A percentile compares a stretch with the other conserved stretches of the same genome.
Evolutionary conservation across 2,888 invertebrate species (phyloP).

Genomic region (Drosophila niveifrons): DNA sequence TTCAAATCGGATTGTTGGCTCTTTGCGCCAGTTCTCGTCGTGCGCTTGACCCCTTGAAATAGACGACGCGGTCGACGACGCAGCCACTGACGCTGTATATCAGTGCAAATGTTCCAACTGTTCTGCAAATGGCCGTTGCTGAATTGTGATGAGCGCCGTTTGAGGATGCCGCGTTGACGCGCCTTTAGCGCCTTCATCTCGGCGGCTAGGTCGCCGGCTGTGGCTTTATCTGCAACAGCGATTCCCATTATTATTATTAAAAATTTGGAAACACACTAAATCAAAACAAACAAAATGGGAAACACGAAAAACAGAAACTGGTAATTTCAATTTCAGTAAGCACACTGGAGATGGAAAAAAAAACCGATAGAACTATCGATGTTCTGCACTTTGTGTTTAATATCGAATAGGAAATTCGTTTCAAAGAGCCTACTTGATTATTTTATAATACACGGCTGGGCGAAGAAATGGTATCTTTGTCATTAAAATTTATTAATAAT

Average conservation of each 20-base stretch:
- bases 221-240: conserved; percentile 25
- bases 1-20: background rate
- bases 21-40: too few relatives aligned
- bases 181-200: background rate
- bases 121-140: conserved; percentile 4
- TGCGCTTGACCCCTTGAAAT: background rate
- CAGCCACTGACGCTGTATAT: conserved; percentile 41
- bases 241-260: conserved; percentile 33
- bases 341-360: too few relatives aligned
- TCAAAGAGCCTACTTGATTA: too few relatives aligned
- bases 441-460: too few relatives aligned
- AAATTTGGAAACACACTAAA: conserved; percentile 12
- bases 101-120: conserved; percentile 25
- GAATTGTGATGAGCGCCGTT: conserved; percentile 25
- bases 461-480: too few relatives aligned
- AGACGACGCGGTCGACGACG: conserved; percentile 53
- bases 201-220: background rate
- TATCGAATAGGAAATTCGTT: background rate
- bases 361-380: background rate
- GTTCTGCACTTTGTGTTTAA: background rate
- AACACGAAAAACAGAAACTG: background rate
- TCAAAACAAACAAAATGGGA: background rate
- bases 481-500: too few relatives aligned
- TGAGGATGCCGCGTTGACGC: conserved; percentile 9
- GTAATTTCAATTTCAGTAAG: conserved; percentile 30